Base-by-base conservation (phyloP, 2,113 vertebrate genomes). In the Cochlearius cochlearius region DNA sequence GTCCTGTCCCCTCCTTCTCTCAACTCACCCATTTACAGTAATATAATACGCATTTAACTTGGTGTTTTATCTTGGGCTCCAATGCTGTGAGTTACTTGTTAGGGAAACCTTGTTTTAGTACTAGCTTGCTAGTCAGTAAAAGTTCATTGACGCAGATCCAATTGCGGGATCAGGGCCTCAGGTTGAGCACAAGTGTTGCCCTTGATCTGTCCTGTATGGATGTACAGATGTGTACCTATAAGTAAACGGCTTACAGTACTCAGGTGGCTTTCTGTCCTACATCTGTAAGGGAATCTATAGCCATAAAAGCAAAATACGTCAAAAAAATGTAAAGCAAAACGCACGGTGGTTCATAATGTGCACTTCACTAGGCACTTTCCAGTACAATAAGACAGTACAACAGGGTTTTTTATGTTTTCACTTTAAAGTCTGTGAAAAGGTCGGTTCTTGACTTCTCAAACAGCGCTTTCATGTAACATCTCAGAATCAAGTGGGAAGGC, bases 331-430 rank as follows among this genome's bases (percentile, higher is more conserved):
- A 12, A 73, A 84, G 62, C 9, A 47, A 50, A 88, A 78, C 38
- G 9, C n/a, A n/a, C 9, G 0, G 15, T 10, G 5, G 53, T 88
- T 88, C 18, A 8, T 52, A 47, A 68, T 43, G 20, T 58, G 21
- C n/a, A 5, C 6, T 80, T 84, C n/a, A 64, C 34, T 43, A 7
- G 38, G 17, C 0, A 0, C 32, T 71, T 75, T 49, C 9, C 12
- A 39, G 34, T 47, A 41, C 29, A 63, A 1, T 32, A 41, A 76
- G 67, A 36, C 10, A 67, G 17, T 47, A 20, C 75, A 81, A 30
- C 7, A 25, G 15, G 9, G 6, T 45, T 45, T 74, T 86, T 58
- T 36, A 43, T 84, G 43, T 68, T 91, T 92, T 45, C 38, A 23
- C 23, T 1, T 39, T 19, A 19, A 63, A 56, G 16, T n/a, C 64